These are phyloP conservation scores for Piscicola geometra DNA, from an alignment of 2,888 invertebrate genomes.

Conservation along the genomic window DNA sequence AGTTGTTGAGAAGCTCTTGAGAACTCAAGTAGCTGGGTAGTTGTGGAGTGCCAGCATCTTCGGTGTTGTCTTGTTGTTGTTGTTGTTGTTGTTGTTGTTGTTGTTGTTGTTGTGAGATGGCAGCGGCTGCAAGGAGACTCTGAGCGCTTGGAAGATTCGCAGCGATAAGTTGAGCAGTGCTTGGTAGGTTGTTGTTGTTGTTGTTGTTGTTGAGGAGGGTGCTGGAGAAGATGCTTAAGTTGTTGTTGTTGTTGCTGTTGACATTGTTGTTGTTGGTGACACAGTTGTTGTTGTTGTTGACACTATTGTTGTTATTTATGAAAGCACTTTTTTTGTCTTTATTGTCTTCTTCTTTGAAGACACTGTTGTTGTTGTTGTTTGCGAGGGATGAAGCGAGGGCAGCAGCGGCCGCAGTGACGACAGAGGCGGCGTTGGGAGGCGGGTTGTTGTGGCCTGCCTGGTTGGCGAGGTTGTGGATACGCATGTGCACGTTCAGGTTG, in stretches of 20 bases:
- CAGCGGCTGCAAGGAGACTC: constrained; percentile 26
- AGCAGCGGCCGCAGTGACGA: constrained; percentile 27
- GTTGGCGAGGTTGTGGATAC: constrained; percentile 31
- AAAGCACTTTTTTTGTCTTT: background rate
- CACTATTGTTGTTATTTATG: background rate
- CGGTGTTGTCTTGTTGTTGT: background rate
- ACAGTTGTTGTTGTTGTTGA: background rate
- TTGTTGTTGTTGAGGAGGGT: background rate
- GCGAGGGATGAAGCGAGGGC: constrained; percentile 27
- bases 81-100: background rate
- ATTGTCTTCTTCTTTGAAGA: background rate
- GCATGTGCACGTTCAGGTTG: constrained; percentile 32
- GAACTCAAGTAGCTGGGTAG: constrained; percentile 8
- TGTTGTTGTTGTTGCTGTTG: background rate
- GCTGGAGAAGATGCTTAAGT: background rate
- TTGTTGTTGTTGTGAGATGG: constrained; percentile 13
- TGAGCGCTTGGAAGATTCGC: constrained; percentile 26
- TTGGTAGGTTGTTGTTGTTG: constrained; percentile 10
- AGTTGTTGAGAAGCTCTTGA: constrained; percentile 14
- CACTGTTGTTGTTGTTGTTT: constrained; percentile 9
- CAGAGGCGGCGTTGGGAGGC: constrained; percentile 26
- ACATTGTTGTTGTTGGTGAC: background rate
- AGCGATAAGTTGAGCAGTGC: constrained; percentile 25
- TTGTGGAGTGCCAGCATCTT: background rate
- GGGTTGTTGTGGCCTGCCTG: constrained; percentile 5